These are phyloP conservation scores for Lepidostoma basale DNA, from an alignment of 1,140 invertebrate genomes.

Conservation along the genomic window DNA sequence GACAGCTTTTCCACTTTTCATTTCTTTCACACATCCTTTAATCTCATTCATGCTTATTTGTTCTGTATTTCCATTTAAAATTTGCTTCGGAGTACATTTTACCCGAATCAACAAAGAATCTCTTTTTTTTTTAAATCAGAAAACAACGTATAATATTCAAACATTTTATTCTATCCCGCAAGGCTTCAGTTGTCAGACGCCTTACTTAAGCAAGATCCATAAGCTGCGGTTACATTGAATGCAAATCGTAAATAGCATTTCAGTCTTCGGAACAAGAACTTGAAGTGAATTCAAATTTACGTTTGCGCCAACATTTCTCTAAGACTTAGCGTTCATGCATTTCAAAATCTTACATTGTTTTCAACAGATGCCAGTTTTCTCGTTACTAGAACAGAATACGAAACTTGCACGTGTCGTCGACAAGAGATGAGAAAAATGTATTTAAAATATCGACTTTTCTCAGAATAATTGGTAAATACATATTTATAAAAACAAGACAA, in stretches of 20 bases:
- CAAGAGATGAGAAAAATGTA: neutral
- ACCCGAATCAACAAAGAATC: neutral
- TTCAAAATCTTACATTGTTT: neutral
- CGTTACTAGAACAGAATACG: too few relatives aligned
- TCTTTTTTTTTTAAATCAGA: neutral
- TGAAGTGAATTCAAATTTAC: slow-evolving; percentile 5
- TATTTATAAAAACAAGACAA: neutral
- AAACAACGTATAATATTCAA: neutral
- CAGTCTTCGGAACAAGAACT: neutral
- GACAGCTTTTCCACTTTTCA: too few relatives aligned
- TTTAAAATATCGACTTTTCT: neutral
- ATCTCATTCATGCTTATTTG: neutral
- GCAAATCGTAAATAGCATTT: slow-evolving; percentile 6
- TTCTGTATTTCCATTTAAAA: neutral
- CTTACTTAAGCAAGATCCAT: neutral
- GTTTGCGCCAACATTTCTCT: neutral
- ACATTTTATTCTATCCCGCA: neutral
- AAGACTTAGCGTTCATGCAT: too few relatives aligned
- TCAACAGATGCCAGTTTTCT: neutral
- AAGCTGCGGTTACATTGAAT: neutral
- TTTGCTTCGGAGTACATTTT: neutral
- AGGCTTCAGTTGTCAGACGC: neutral
- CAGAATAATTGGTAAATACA: neutral
- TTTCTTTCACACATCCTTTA: neutral
- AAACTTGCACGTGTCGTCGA: too few relatives aligned